Base-by-base conservation (phyloP, 2,113 vertebrate species). In the Pterocles burchelli region DNA sequence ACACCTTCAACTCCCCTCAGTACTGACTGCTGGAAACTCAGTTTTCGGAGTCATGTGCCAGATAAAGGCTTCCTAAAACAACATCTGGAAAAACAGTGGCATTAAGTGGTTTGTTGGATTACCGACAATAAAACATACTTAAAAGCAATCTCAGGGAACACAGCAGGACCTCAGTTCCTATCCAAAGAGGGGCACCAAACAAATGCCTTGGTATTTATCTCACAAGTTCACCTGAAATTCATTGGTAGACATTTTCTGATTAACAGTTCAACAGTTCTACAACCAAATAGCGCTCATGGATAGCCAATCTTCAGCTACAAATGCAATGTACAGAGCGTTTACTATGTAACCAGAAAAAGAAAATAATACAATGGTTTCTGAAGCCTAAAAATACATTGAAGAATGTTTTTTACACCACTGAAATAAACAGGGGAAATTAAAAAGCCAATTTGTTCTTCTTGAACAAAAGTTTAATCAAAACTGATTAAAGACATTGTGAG, bases 51-150 rank as follows among this genome's bases (percentile, higher is more conserved):
- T 33, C 54, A 92, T 2, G 17, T 29, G 48, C 36, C 55, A 93
- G 71, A 75, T 81, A 95, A 96, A 93, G 77, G 63, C 41, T 88
- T 94, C 92, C 57, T 55, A 67, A 88, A 63, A 33, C 72, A 83
- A 76, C 6, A 1, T 12, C 22, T 41, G n/a, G 65, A 66, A 67
- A 82, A 94, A n/a, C 28, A 90, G 67, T n/a, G 10, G 41, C 62
- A 84, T 77, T 96, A 94, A 93, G 75, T 74, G 55, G 58, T 72
- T 96, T 95, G 54, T n/a, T 94, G 76, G 89, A 92, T n/a, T 85
- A 65, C 34, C 66, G 65, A 88, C 85, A 92, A 82, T 17, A 83
- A 87, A 75, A 84, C 22, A 54, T 28, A 63, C 9, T 36, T 74
- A 85, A 90, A 75, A 72, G 43, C 26, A n/a, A 57, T 12, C 17